Evolutionary conservation across 2,113 vertebrate species (phyloP).

Genomic region (Pimephales promelas): DNA sequence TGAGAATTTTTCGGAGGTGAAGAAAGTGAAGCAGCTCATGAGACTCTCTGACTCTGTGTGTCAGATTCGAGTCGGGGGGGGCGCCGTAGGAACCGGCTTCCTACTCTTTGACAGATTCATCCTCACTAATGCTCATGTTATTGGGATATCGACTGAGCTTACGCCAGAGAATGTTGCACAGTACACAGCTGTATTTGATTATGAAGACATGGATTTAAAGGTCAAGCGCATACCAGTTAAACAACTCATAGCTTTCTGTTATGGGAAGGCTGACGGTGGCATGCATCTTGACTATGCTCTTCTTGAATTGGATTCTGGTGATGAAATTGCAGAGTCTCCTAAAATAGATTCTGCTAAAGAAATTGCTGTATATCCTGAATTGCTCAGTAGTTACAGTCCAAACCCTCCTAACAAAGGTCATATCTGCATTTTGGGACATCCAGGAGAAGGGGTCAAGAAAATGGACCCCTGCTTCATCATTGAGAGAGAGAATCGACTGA

Average conservation of each 20-base stretch:
- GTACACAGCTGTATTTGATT: slow-evolving; percentile 24
- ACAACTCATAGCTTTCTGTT: neutral
- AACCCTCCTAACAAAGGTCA: neutral
- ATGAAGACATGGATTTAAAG: neutral
- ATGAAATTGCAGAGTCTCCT: neutral
- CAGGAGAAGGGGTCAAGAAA: slow-evolving; percentile 52
- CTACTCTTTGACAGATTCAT: slow-evolving; percentile 25
- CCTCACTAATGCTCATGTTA: slow-evolving; percentile 39
- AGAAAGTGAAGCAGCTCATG: neutral
- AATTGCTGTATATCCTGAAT: too few relatives aligned
- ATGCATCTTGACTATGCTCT: slow-evolving; percentile 51
- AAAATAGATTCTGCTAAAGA: too few relatives aligned
- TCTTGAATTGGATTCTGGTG: slow-evolving; percentile 33
- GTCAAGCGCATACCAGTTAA: neutral
- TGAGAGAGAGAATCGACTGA: fast-evolving
- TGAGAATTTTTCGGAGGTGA: neutral
- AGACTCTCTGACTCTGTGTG: slow-evolving; percentile 11
- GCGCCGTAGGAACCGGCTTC: neutral
- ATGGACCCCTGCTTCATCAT: slow-evolving; percentile 62
- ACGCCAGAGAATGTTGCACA: too few relatives aligned
- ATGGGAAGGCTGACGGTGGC: neutral
- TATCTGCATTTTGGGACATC: slow-evolving; percentile 69
- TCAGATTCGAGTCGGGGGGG: neutral
- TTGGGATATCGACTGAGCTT: neutral
- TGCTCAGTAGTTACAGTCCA: neutral